Percentiles rank a stretch among this genome's conserved stretches.
phyloP scores from a whole-genome alignment of 2,888 invertebrate genomes.

The Scaptomyza polygonia region DNA sequence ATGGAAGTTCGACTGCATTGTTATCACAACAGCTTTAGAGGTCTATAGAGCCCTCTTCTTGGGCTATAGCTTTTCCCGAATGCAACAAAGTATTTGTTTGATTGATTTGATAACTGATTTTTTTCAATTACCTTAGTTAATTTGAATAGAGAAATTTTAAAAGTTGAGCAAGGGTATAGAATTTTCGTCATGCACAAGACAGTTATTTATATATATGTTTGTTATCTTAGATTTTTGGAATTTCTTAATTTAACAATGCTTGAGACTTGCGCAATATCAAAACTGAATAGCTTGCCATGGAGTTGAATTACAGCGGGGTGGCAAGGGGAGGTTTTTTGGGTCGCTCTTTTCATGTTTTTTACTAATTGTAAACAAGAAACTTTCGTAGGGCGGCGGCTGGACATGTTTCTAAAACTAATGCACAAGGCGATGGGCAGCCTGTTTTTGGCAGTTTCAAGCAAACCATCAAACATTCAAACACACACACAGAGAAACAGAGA shows the following conservation, averaged over 20 bases:
- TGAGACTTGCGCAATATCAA: conserved; percentile 15
- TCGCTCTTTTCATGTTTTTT: conserved; percentile 19
- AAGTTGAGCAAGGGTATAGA: not conserved
- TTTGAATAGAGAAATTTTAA: not conserved
- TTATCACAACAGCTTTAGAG: too few relatives aligned
- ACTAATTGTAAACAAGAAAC: conserved; percentile 39
- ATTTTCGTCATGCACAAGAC: not conserved
- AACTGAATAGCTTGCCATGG: conserved; percentile 3
- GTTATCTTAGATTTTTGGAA: not conserved
- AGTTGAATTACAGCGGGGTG: not conserved
- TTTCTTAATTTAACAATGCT: conserved; percentile 1
- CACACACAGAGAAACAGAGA: conserved; percentile 26
- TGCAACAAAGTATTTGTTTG: too few relatives aligned
- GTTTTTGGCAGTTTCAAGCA: conserved; percentile 12
- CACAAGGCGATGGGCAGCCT: conserved; percentile 27
- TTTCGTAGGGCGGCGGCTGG: conserved; percentile 21
- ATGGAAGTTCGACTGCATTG: too few relatives aligned
- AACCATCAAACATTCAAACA: conserved; percentile 32
- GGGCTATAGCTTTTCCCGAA: too few relatives aligned
- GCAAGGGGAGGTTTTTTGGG: not conserved
- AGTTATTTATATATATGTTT: not conserved
- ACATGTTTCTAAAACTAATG: conserved; percentile 33
- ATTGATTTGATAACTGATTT: too few relatives aligned
- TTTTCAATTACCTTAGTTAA: too few relatives aligned
- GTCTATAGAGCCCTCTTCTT: too few relatives aligned